phyloP scores from a whole-genome alignment of 1,140 invertebrate species.

The Scaptomyza montana region DNA sequence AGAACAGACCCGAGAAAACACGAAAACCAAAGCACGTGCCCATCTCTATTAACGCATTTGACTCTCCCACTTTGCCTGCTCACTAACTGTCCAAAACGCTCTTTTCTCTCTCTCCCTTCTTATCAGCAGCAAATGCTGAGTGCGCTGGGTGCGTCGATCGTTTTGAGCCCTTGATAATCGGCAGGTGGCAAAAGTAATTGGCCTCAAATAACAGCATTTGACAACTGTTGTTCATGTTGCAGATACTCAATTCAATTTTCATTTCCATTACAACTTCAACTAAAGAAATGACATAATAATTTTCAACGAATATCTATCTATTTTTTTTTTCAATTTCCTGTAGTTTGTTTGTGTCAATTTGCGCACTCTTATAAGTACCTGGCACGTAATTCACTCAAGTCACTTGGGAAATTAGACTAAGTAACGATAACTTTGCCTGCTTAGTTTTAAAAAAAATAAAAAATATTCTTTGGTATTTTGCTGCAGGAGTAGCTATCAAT shows the following conservation, averaged over 20 bases:
- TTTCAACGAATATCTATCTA: no score
- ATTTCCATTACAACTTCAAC: conserved; percentile 39
- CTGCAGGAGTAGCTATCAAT: conserved; percentile 52
- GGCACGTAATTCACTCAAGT: conserved; percentile 53
- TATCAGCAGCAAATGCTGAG: conserved; percentile 26
- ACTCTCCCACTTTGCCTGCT: not conserved
- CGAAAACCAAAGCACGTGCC: not conserved
- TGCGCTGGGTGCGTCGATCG: not conserved
- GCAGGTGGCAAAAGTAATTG: conserved; percentile 35
- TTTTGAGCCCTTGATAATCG: conserved; percentile 23
- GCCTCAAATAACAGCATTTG: conserved; percentile 1
- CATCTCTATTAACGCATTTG: conserved; percentile 16
- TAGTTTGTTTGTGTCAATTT: conserved; percentile 45
- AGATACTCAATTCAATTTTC: conserved; percentile 10
- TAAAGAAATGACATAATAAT: conserved; percentile 31
- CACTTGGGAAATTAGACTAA: conserved; percentile 65
- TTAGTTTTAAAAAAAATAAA: conserved; percentile 50
- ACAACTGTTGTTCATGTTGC: conserved; percentile 8
- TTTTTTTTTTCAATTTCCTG: conserved; percentile 16
- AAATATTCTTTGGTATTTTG: conserved; percentile 16
- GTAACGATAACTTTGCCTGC: conserved; percentile 31
- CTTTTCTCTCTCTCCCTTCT: conserved; percentile 10
- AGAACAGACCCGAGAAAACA: not conserved
- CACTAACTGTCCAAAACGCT: not conserved
- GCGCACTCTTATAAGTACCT: conserved; percentile 31